Evolutionary conservation across 2,113 vertebrate species (phyloP).

Genomic region (Alouatta palliata): DNA sequence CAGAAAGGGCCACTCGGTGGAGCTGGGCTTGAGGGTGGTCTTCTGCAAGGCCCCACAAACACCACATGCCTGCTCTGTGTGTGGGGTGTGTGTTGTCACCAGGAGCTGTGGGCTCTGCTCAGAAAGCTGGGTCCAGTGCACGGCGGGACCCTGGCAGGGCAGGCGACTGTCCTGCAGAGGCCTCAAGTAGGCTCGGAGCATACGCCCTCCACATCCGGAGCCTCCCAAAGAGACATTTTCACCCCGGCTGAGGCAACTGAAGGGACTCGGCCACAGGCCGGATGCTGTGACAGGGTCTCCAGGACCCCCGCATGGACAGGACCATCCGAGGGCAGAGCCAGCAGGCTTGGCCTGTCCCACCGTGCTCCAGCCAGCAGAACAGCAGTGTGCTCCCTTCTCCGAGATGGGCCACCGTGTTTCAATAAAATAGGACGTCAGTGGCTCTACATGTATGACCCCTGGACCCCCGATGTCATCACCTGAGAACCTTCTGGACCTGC

Average conservation of each 20-base stretch:
- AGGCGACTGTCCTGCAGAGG: no score
- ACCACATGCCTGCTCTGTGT: accelerated
- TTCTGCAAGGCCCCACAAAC: neutral
- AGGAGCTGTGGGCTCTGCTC: neutral
- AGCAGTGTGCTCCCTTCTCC: neutral
- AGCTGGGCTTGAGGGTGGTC: neutral
- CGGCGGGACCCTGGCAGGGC: neutral
- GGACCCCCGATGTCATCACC: no score
- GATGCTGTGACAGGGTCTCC: no score
- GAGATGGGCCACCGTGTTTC: accelerated
- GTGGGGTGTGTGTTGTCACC: accelerated
- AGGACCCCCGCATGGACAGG: neutral
- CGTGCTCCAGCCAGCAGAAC: accelerated
- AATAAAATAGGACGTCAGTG: accelerated
- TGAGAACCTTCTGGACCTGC: no score
- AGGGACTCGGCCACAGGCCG: neutral
- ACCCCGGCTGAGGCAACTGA: neutral
- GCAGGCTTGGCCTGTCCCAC: accelerated
- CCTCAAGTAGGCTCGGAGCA: neutral
- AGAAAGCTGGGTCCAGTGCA: neutral
- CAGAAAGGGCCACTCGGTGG: neutral
- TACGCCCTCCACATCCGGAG: accelerated
- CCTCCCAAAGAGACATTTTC: neutral
- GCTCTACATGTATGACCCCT: neutral
- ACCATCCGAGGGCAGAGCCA: accelerated